Base-by-base conservation (phyloP, 1,140 invertebrate genomes). In the Drosophila repletoides region DNA sequence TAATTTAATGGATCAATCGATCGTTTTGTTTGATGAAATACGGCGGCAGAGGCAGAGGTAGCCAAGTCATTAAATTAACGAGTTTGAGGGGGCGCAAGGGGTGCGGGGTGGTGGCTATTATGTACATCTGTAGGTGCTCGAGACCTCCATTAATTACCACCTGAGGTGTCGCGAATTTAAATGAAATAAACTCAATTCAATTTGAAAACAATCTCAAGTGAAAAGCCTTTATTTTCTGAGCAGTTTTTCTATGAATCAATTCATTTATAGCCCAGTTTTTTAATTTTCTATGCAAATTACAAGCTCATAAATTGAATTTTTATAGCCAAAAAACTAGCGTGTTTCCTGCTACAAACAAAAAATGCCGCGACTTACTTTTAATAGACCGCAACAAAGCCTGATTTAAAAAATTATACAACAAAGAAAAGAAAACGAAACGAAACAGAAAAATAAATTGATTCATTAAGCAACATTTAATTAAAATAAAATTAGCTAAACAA, bases 1-100 rank as follows among this genome's bases (percentile, higher is more conserved):
- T 84, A 75, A 84, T 84, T 84, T 84, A 84, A 84, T 84, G 80
- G 80, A 79, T 74, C 66, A 79, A 84, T 84, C 71, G 79, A 86
- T 86, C 80, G 76, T 26, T 52, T 43, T 69, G 36, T 64, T 69
- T 64, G 66, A 63, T 38, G 49, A 46, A 34, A 56, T 21, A 26
- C 38, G 15, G 43, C 15, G 28, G 51, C 17, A 29, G 15, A 15
- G 26, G 14, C 14, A 12, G 7, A 38, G 10, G 17, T 12, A 17
- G 38, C 29, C 34, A 46, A 75, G 34, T 69, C 65, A 72, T 69
- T 69, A 65, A 64, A 28, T 52, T 48, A 76, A 70, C 52, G 51
- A 55, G 48, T 38, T 19, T n/a, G n/a, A n/a, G n/a, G n/a, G 51
- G 7, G 49, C 36, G 55, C 66, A 31, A 22, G 36, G 36, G 36